A percentile compares a stretch with the other conserved stretches of the same genome.
Evolutionary conservation across 2,113 vertebrate genomes (phyloP).

Genomic region (Phalacrocorax carbo): DNA sequence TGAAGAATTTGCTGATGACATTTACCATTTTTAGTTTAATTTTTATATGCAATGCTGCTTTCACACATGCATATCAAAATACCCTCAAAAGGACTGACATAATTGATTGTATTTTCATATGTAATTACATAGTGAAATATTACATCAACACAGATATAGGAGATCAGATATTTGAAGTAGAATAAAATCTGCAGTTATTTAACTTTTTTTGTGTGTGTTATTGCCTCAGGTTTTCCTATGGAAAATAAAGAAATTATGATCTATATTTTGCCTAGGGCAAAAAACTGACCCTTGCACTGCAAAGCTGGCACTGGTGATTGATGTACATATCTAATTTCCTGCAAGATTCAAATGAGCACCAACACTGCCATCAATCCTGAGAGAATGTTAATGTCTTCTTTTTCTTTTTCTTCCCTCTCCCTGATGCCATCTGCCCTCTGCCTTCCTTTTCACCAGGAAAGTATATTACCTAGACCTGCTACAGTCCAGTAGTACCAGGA

Average conservation of each 20-base stretch:
- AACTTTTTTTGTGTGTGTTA: not conserved
- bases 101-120: not conserved
- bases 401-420: not conserved
- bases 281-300: not conserved
- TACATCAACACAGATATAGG: not conserved
- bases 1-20: not conserved
- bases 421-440: not conserved
- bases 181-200: not conserved
- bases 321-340: constrained; percentile 1
- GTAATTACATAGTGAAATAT: not conserved
- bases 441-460: not conserved
- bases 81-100: not conserved
- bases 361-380: not conserved
- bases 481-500: not conserved
- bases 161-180: not conserved
- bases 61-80: not conserved
- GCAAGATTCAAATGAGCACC: not conserved
- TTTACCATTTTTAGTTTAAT: not conserved
- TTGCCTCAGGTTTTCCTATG: not conserved
- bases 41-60: not conserved
- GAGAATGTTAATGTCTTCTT: not conserved
- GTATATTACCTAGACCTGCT: not conserved
- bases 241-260: constrained; percentile 4
- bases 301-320: not conserved
- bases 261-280: not conserved